A percentile compares a stretch with the other conserved stretches of the same genome.
Conservation (phyloP, 2,888 invertebrate species). For the Theodoxus fluviatilis region DNA sequence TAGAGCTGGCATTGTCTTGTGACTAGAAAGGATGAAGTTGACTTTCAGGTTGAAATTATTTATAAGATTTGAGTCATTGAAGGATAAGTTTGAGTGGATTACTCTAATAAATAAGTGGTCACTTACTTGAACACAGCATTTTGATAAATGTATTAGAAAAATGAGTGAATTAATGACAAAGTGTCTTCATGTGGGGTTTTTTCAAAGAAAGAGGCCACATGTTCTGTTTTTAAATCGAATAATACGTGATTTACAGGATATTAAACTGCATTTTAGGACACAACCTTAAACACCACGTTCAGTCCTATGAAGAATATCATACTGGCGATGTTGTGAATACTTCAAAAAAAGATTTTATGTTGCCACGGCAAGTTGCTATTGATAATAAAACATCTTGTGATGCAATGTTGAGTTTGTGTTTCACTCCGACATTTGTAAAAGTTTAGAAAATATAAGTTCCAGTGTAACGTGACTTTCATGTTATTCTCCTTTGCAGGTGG, state of each 20-base stretch:
- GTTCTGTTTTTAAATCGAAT: background rate
- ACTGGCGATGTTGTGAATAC: too few relatives aligned
- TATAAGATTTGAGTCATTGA: too few relatives aligned
- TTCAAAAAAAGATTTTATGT: background rate
- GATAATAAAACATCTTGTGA: background rate
- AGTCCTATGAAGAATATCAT: too few relatives aligned
- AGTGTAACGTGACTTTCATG: background rate
- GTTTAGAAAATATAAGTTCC: slow-evolving; percentile 35
- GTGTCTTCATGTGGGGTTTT: too few relatives aligned
- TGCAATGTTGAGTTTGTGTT: background rate
- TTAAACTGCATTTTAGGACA: too few relatives aligned
- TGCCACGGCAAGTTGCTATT: background rate
- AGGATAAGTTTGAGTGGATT: too few relatives aligned
- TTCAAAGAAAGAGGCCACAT: background rate
- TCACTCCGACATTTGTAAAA: background rate
- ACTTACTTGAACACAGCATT: too few relatives aligned
- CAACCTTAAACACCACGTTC: too few relatives aligned
- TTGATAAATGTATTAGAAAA: background rate
- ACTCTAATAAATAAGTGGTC: too few relatives aligned
- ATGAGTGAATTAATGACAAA: too few relatives aligned
- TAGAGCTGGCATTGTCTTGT: background rate
- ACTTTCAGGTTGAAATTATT: slow-evolving; percentile 1
- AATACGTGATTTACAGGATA: background rate
- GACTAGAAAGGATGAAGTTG: background rate
- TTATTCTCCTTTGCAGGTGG: slow-evolving; percentile 69